Conservation (phyloP, 2,888 invertebrate species). For the Griposia aprilina region DNA sequence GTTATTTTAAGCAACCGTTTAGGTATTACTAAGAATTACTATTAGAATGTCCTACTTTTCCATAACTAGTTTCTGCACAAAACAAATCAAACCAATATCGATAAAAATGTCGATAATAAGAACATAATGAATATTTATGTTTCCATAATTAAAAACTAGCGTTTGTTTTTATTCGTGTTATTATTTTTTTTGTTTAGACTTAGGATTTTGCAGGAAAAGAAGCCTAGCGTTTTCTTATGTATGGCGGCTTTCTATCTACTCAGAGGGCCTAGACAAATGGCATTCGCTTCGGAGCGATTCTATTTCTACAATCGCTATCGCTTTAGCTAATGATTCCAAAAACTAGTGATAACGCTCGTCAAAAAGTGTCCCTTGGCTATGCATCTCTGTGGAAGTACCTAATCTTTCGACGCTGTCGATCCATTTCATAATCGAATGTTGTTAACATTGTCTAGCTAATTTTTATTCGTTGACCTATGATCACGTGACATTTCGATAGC, state of each 20-base stretch:
- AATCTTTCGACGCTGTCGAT: too few species aligned
- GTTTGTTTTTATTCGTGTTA: constrained; percentile 7
- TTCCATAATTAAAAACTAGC: constrained; percentile 29
- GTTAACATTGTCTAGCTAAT: too few species aligned
- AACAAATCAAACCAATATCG: constrained; percentile 32
- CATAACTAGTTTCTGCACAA: constrained; percentile 24
- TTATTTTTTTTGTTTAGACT: not conserved
- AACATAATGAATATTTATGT: constrained; percentile 46
- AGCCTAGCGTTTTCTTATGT: not conserved
- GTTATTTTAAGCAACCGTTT: not conserved
- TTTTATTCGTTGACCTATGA: too few species aligned
- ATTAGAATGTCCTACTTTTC: constrained; percentile 19
- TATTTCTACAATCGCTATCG: too few species aligned
- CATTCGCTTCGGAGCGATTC: too few species aligned
- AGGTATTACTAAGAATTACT: not conserved
- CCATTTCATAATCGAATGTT: too few species aligned
- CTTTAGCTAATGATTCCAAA: too few species aligned
- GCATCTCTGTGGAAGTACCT: too few species aligned
- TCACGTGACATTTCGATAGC: too few species aligned
- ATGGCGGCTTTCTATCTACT: not conserved
- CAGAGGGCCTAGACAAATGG: too few species aligned
- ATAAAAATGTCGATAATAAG: constrained; percentile 46
- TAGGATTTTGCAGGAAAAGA: not conserved
- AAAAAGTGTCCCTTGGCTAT: too few species aligned
- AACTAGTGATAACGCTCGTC: too few species aligned